Conservation (phyloP, 2,888 invertebrate species). For the Scrobipalpa atriplicella region DNA sequence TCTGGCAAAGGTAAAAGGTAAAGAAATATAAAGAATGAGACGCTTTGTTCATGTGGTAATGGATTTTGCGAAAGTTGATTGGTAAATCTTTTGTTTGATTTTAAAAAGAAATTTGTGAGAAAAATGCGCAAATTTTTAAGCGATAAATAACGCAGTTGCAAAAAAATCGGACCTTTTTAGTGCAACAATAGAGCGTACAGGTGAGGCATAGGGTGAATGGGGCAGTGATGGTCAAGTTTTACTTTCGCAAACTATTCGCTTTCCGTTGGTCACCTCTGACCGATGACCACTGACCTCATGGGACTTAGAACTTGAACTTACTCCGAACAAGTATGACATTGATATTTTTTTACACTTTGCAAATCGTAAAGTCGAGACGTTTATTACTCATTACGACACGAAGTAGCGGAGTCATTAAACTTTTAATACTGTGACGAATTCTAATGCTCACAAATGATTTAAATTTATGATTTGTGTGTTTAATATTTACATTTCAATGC, state of each 20-base stretch:
- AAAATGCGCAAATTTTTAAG: slow-evolving; percentile 20
- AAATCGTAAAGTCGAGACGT: slow-evolving; percentile 4
- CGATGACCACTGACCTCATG: slow-evolving; percentile 74
- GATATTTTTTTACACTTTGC: slow-evolving; percentile 43
- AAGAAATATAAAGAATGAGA: neutral
- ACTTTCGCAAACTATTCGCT: slow-evolving; percentile 47
- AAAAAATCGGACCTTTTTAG: slow-evolving; percentile 39
- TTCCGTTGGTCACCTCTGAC: slow-evolving; percentile 80
- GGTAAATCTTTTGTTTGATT: slow-evolving; percentile 9
- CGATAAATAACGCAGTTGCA: slow-evolving; percentile 36
- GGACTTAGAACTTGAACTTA: slow-evolving; percentile 73
- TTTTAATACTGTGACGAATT: neutral
- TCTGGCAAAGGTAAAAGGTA: slow-evolving; percentile 10
- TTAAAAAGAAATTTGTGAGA: neutral
- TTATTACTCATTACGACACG: slow-evolving; percentile 10
- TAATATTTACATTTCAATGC: neutral
- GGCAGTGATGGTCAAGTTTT: slow-evolving; percentile 33
- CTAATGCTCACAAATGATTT: neutral
- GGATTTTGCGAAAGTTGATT: slow-evolving; percentile 13
- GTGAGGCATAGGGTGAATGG: slow-evolving; percentile 48
- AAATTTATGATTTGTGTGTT: neutral
- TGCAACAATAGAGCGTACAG: slow-evolving; percentile 46
- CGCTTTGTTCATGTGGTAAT: slow-evolving; percentile 20
- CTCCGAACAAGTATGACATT: slow-evolving; percentile 51
- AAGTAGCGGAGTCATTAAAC: slow-evolving; percentile 1